A percentile compares a stretch with the other conserved stretches of the same genome.
These are phyloP conservation scores for Rhabdophis nuchalis DNA, from an alignment of 2,797 vertebrate species.

Conservation along the genomic window DNA sequence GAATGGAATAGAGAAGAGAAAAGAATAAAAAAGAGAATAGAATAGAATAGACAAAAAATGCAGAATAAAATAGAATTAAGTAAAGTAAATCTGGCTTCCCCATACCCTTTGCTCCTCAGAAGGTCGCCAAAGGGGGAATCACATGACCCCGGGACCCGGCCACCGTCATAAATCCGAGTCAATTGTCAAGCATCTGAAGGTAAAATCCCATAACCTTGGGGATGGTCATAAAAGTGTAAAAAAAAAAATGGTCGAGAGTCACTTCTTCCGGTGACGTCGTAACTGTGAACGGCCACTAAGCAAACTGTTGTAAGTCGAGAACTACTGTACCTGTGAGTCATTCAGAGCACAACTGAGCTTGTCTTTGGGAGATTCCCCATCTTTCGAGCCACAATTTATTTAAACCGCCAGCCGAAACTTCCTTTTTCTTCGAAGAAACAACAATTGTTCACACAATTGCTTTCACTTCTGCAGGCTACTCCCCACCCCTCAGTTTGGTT, in stretches of 20 bases:
- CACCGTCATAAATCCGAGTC: background rate
- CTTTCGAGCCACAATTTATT: background rate
- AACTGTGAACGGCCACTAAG: background rate
- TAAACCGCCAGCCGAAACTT: background rate
- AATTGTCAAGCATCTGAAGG: background rate
- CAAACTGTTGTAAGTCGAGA: accelerated
- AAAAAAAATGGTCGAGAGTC: background rate
- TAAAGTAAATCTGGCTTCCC: too few species aligned
- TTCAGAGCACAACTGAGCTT: background rate
- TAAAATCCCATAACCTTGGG: background rate
- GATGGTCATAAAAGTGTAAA: background rate
- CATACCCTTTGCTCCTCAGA: too few species aligned
- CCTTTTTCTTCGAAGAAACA: background rate
- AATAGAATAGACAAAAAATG: too few species aligned
- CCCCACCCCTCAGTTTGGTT: too few species aligned
- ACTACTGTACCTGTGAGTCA: background rate
- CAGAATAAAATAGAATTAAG: too few species aligned
- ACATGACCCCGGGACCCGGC: too few species aligned
- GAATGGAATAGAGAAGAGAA: too few species aligned
- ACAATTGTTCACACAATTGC: background rate
- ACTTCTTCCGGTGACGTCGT: background rate
- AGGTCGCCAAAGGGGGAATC: too few species aligned
- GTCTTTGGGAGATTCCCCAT: background rate
- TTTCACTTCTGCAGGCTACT: background rate
- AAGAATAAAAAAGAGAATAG: too few species aligned